Conservation (phyloP, 2,113 vertebrate species). For the Zapus hudsonius region DNA sequence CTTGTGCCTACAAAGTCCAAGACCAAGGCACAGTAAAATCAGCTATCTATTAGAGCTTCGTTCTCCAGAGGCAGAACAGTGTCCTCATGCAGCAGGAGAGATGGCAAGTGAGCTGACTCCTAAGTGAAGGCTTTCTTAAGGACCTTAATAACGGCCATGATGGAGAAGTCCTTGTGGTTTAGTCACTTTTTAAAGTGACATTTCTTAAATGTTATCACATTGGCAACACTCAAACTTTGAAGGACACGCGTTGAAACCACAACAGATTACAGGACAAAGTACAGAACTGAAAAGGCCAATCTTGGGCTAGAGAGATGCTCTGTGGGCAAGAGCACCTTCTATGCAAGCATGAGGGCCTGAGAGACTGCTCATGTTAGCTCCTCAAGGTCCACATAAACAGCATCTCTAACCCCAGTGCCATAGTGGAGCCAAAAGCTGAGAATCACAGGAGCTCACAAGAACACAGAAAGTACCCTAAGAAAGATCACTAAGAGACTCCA, state of each 20-base stretch:
- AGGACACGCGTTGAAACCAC: background rate
- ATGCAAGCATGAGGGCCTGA: no score
- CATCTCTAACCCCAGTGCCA: no score
- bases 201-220: background rate
- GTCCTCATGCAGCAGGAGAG: background rate
- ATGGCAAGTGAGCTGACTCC: background rate
- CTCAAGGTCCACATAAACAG: no score
- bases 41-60: background rate
- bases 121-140: background rate
- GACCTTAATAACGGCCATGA: background rate
- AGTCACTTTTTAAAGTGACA: background rate
- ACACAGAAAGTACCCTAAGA: no score
- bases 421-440: no score
- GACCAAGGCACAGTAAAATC: background rate
- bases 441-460: no score
- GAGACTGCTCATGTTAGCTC: no score
- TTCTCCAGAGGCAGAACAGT: background rate
- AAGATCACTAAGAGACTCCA: no score
- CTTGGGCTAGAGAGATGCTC: no score
- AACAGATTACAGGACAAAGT: background rate
- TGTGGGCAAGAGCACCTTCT: no score
- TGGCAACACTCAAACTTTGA: background rate
- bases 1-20: background rate
- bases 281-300: background rate
- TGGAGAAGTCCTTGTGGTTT: background rate